These are phyloP conservation scores for Toxotes lorentzi DNA, from an alignment of 2,797 vertebrate genomes.

Conservation along the genomic window DNA sequence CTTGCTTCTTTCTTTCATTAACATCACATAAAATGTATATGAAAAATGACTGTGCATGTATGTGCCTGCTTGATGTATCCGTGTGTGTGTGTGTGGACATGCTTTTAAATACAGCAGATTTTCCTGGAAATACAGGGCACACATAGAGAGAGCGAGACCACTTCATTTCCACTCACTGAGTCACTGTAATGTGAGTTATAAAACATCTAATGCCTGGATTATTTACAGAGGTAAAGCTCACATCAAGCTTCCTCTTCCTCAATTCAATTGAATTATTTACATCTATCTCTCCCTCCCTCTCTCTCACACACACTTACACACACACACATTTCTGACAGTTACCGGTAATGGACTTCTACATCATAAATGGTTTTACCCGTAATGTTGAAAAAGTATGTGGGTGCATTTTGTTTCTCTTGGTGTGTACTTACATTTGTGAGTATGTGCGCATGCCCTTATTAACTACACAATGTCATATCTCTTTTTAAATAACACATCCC, in stretches of 20 bases:
- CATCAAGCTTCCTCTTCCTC: constrained; percentile 24
- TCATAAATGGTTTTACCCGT: constrained; percentile 26
- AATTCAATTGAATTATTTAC: constrained; percentile 58
- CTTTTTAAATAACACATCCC: constrained; percentile 29
- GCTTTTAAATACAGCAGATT: constrained; percentile 1
- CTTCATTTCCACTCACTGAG: constrained; percentile 49
- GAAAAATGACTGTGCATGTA: neutral
- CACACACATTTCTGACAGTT: constrained; percentile 8
- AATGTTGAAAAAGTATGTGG: constrained; percentile 29
- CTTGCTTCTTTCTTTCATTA: neutral
- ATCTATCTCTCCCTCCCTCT: constrained; percentile 1
- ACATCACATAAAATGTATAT: neutral
- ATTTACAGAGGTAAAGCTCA: constrained; percentile 52
- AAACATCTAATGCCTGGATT: constrained; percentile 39
- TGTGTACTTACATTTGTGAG: neutral
- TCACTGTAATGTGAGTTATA: constrained; percentile 39
- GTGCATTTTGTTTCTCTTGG: constrained; percentile 10
- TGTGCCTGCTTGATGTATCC: neutral
- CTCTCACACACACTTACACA: neutral
- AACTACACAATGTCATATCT: constrained; percentile 1
- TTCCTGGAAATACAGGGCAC: constrained; percentile 34
- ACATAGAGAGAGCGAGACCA: neutral
- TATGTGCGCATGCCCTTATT: neutral
- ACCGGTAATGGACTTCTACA: constrained; percentile 33
- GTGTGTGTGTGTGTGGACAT: neutral